Evolutionary conservation across 2,888 invertebrate species (phyloP).

Genomic region (Silvanus unidentatus): DNA sequence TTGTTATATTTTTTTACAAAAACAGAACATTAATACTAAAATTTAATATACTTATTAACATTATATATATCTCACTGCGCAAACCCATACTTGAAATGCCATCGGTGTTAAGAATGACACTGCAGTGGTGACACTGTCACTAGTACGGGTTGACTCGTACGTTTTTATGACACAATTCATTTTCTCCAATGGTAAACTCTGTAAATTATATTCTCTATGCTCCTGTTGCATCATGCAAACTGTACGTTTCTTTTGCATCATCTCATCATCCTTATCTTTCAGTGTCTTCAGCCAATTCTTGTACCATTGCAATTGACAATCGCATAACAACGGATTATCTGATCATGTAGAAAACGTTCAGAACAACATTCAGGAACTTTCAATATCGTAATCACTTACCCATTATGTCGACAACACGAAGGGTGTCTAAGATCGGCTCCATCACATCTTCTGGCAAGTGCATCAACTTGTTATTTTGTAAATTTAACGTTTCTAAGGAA

Average conservation of each 20-base stretch:
- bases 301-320: slow-evolving; percentile 86
- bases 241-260: slow-evolving; percentile 82
- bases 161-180: slow-evolving; percentile 75
- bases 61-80: slow-evolving; percentile 27
- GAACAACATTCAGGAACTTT: not conserved
- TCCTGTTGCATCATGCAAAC: slow-evolving; percentile 75
- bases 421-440: slow-evolving; percentile 81
- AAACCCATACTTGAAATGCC: slow-evolving; percentile 19
- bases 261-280: slow-evolving; percentile 77
- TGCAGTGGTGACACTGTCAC: slow-evolving; percentile 9
- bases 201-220: slow-evolving; percentile 76
- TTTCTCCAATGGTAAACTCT: slow-evolving; percentile 73
- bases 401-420: slow-evolving; percentile 82
- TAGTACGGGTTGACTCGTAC: slow-evolving; percentile 18
- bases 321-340: slow-evolving; percentile 87
- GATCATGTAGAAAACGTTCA: slow-evolving; percentile 17
- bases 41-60: slow-evolving; percentile 4
- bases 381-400: slow-evolving; percentile 52
- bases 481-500: slow-evolving; percentile 79
- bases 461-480: slow-evolving; percentile 81
- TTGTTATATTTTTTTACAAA: not conserved
- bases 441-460: slow-evolving; percentile 82
- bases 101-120: slow-evolving; percentile 12
- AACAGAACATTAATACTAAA: slow-evolving; percentile 3
- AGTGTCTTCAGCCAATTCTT: slow-evolving; percentile 72